Evolutionary conservation across 2,888 invertebrate species (phyloP).

Genomic region (Nycteola revayana): DNA sequence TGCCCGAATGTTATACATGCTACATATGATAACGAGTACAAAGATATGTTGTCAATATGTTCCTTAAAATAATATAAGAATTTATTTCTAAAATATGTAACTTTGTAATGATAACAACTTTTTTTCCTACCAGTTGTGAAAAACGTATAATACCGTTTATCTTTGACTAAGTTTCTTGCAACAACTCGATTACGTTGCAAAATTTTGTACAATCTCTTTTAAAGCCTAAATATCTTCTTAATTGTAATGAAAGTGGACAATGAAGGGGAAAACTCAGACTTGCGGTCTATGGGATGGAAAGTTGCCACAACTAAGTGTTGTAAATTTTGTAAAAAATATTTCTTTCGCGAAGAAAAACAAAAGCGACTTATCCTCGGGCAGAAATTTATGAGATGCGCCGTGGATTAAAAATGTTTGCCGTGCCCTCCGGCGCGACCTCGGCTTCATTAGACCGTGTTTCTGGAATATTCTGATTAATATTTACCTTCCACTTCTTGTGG

Average conservation of each 20-base stretch:
- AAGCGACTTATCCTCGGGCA: slow-evolving; percentile 65
- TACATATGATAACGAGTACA: too few species aligned
- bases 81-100: too few species aligned
- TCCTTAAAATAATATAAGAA: too few species aligned
- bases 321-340: slow-evolving; percentile 70
- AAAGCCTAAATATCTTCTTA: slow-evolving; percentile 33
- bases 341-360: slow-evolving; percentile 70
- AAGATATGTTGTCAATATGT: too few species aligned
- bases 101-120: too few species aligned
- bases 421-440: slow-evolving; percentile 64
- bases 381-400: slow-evolving; percentile 78
- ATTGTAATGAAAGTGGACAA: slow-evolving; percentile 46
- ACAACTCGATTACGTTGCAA: too few species aligned
- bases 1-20: too few species aligned
- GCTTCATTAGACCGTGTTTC: slow-evolving; percentile 72
- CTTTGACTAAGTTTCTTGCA: too few species aligned
- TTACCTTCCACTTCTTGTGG: slow-evolving; percentile 71
- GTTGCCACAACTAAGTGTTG: slow-evolving; percentile 55
- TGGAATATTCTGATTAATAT: slow-evolving; percentile 75
- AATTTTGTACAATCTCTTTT: slow-evolving; percentile 15
- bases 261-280: slow-evolving; percentile 43
- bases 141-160: too few species aligned
- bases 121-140: too few species aligned
- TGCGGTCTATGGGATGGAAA: slow-evolving; percentile 33
- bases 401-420: slow-evolving; percentile 78